Evolutionary conservation across 2,113 vertebrate species (phyloP), one percentile per base, ranked within the genome.

Genomic region (Poeciliopsis turrubarensis): DNA sequence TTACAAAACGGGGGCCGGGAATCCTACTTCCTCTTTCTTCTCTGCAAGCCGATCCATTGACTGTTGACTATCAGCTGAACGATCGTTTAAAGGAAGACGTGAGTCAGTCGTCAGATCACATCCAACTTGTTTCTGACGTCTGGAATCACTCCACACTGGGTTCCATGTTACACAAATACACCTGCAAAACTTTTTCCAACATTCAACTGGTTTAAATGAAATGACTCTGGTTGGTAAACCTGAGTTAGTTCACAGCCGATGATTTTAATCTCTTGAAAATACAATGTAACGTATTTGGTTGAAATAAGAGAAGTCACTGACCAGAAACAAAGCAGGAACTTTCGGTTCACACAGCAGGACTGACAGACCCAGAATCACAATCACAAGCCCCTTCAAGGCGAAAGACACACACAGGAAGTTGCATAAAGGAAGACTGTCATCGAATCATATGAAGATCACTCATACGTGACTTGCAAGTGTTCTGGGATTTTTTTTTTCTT

Each of bases 301-400:
- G n/a, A 63, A 70, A 70, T 57, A n/a, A 10, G 44, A 70, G 44
- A 70, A 64, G 74, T 64, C 19, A 57, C 51, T 17, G 7, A 7
- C 47, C 66, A 10, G 7, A 19, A 54, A 19, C 31, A 32, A 32
- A 68, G 39, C 26, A 19, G 67, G 17, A 51, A 25, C 26, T 25
- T 81, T 84, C 76, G 67, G 66, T 80, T 27, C 4, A 73, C 65
- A 71, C 61, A 51, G 70, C 60, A 54, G 83, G 72, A 77, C 65
- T 17, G 22, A 78, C 51, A 66, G 31, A 57, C 71, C 57, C 64
- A 68, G 81, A 86, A 60, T 86, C 71, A 76, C 75, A 57, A 27
- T 86, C 71, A 76, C 75, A 57, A 27, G n/a, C 15, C 63, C 39
- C 70, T 32, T 63, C 57, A 6, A 67, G 74, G 60, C 13, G 60